A percentile compares a stretch with the other conserved stretches of the same genome.
phyloP scores from a whole-genome alignment of 1,140 invertebrate genomes.

The Ridgeia piscesae region DNA sequence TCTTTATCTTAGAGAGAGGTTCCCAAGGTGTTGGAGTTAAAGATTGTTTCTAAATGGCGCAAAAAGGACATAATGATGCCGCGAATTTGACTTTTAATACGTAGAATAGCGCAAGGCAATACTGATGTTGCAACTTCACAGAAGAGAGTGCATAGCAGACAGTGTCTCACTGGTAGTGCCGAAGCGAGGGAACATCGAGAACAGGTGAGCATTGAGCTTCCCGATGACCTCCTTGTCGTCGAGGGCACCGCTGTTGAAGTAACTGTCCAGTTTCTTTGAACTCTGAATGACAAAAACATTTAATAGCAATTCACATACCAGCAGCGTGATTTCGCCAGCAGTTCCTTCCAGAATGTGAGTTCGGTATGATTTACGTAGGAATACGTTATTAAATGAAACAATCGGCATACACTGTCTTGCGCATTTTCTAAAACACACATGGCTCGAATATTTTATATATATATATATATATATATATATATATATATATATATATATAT shows the following conservation, averaged over 20 bases:
- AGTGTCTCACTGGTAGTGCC: not conserved
- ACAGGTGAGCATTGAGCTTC: slow-evolving; percentile 6
- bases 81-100: not conserved
- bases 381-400: too few relatives aligned
- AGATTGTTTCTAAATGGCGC: not conserved
- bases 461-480: too few relatives aligned
- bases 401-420: too few relatives aligned
- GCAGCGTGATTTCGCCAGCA: too few relatives aligned
- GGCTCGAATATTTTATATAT: too few relatives aligned
- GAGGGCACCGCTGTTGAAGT: not conserved
- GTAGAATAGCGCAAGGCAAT: not conserved
- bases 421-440: too few relatives aligned
- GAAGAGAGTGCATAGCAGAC: not conserved
- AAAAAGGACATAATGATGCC: not conserved
- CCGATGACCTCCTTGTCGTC: not conserved
- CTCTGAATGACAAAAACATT: not conserved
- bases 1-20: too few relatives aligned
- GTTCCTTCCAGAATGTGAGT: too few relatives aligned
- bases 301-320: too few relatives aligned
- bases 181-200: slow-evolving; percentile 14
- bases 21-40: not conserved
- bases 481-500: too few relatives aligned
- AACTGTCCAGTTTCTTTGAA: not conserved
- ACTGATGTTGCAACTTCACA: not conserved
- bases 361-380: too few relatives aligned